Percentiles rank a stretch among this genome's conserved stretches.
phyloP scores from a whole-genome alignment of 2,113 vertebrate species.

The Charadrius vociferus region DNA sequence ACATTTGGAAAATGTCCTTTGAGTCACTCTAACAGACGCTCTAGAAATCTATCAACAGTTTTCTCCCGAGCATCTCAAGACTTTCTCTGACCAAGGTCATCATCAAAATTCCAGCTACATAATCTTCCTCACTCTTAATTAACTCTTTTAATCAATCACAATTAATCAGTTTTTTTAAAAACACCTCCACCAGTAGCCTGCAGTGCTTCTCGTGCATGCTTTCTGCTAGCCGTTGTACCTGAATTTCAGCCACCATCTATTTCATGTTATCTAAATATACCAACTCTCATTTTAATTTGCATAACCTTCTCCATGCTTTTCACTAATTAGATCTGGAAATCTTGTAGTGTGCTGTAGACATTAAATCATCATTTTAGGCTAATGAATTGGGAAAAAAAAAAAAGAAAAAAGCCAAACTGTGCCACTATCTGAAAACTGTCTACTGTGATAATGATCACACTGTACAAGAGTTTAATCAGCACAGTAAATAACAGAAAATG shows the following conservation, averaged over 20 bases:
- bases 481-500: not conserved
- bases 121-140: not conserved
- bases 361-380: not conserved
- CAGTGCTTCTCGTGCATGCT: not conserved
- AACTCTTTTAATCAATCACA: not conserved
- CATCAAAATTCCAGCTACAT: not conserved
- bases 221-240: rapidly evolving
- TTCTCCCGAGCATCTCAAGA: not conserved
- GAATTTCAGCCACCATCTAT: not conserved
- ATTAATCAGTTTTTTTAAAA: not conserved
- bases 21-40: rapidly evolving
- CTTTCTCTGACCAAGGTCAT: not conserved
- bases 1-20: not conserved
- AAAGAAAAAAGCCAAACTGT: not conserved
- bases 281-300: not conserved
- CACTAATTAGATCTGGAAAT: not conserved
- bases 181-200: not conserved
- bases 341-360: not conserved
- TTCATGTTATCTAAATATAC: not conserved
- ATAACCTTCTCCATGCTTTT: not conserved
- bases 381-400: not conserved
- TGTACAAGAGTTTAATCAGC: no score
- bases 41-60: not conserved
- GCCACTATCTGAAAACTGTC: not conserved
- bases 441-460: not conserved